phyloP scores from a whole-genome alignment of 2,888 invertebrate genomes.

The Pollenia labialis region DNA sequence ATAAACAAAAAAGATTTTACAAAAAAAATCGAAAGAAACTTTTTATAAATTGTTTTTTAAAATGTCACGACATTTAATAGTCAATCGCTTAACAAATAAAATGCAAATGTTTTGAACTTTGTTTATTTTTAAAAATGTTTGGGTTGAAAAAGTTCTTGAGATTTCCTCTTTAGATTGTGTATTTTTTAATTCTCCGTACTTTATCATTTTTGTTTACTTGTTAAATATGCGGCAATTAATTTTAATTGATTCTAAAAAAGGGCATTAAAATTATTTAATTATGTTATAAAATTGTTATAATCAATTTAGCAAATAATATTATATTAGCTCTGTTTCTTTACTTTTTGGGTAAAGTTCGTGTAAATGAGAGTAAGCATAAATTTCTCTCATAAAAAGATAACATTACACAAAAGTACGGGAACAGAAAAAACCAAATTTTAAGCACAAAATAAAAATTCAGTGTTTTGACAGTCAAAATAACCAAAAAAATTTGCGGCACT shows the following conservation, averaged over 20 bases:
- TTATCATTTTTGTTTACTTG: conserved; percentile 24
- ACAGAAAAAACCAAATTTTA: no score
- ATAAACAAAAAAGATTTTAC: conserved; percentile 1
- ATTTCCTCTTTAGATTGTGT: neutral
- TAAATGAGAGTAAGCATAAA: no score
- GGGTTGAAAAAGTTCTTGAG: conserved; percentile 1
- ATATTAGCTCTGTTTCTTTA: no score
- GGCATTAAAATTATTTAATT: conserved; percentile 29
- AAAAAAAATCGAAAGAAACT: neutral
- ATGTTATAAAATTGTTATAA: conserved; percentile 47
- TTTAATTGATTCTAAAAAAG: conserved; percentile 32
- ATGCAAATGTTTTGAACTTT: neutral
- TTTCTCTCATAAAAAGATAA: no score
- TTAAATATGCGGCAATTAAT: conserved; percentile 51
- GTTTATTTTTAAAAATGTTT: neutral
- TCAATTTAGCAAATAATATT: conserved; percentile 2
- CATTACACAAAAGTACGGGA: no score
- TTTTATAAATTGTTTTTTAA: neutral
- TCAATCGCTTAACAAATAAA: neutral
- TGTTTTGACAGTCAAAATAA: no score
- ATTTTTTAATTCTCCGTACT: neutral
- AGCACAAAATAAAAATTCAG: no score
- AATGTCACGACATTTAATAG: conserved; percentile 8
- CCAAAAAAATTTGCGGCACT: no score
- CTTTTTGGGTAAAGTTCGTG: no score